Conservation (phyloP, 1,140 invertebrate species). For the Microplitis mediator region DNA sequence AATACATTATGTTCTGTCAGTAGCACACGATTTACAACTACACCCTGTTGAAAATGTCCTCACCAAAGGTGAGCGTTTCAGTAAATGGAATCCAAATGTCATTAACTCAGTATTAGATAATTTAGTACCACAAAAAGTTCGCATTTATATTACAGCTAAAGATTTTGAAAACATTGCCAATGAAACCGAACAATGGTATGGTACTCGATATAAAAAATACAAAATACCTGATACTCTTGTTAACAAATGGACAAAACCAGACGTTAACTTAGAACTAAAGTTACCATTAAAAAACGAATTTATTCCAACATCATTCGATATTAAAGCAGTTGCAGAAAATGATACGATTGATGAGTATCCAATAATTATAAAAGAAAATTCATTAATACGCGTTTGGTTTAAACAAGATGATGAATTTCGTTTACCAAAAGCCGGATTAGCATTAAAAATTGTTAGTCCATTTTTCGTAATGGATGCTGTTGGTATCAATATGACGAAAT, state of each 20-base stretch:
- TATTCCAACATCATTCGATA: slow-evolving; percentile 84
- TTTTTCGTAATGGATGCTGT: slow-evolving; percentile 85
- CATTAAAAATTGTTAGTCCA: slow-evolving; percentile 84
- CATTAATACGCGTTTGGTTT: slow-evolving; percentile 85
- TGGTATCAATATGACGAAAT: slow-evolving; percentile 79
- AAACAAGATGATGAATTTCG: slow-evolving; percentile 93
- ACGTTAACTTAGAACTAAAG: slow-evolving; percentile 69
- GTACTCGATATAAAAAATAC: slow-evolving; percentile 82
- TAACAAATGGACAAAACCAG: slow-evolving; percentile 73
- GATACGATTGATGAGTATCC: slow-evolving; percentile 68
- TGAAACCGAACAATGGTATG: slow-evolving; percentile 86
- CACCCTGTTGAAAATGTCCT: slow-evolving; percentile 89
- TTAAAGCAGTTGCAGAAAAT: slow-evolving; percentile 67
- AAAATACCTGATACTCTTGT: slow-evolving; percentile 70
- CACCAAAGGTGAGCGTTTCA: slow-evolving; percentile 74
- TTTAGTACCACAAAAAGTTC: slow-evolving; percentile 80
- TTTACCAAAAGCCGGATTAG: slow-evolving; percentile 85
- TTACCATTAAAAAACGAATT: slow-evolving; percentile 89
- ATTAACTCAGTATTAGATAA: slow-evolving; percentile 75
- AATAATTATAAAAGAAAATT: slow-evolving; percentile 78
- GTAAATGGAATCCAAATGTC: slow-evolving; percentile 86
- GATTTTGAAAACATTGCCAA: slow-evolving; percentile 70
- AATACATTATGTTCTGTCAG: slow-evolving; percentile 71
- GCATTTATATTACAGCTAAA: slow-evolving; percentile 78
- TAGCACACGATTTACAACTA: slow-evolving; percentile 65